Evolutionary conservation across 2,113 vertebrate species (phyloP).

Genomic region (Lates calcarifer): DNA sequence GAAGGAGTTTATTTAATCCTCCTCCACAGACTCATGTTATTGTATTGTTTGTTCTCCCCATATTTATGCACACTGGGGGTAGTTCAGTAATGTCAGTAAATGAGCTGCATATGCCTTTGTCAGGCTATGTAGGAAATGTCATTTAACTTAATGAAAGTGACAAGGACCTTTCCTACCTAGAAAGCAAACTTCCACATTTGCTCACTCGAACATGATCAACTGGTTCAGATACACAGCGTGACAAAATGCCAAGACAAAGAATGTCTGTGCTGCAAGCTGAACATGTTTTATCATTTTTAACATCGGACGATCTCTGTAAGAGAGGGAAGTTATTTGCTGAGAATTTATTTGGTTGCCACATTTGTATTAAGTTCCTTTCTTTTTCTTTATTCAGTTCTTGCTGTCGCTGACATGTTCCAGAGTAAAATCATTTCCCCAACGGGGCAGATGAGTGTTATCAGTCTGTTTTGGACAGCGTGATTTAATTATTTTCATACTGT

Average conservation of each 20-base stretch:
- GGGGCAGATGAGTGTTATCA: not conserved
- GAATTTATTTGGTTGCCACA: not conserved
- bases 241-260: not conserved
- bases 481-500: constrained; percentile 1
- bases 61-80: not conserved
- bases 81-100: not conserved
- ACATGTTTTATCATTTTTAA: not conserved
- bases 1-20: not conserved
- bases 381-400: too few species aligned
- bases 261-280: not conserved
- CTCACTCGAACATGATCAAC: not conserved
- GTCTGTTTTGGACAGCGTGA: constrained; percentile 1
- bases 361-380: constrained; percentile 3
- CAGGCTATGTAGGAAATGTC: not conserved
- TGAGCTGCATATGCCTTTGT: not conserved
- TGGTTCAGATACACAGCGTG: not conserved
- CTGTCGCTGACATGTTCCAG: not conserved
- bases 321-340: not conserved
- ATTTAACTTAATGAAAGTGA: not conserved
- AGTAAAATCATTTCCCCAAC: not conserved
- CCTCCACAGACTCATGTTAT: not conserved
- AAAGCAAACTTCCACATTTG: not conserved
- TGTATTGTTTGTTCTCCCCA: not conserved
- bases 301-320: not conserved
- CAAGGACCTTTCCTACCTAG: not conserved